Conservation (phyloP, 2,113 vertebrate genomes). For the Copsychus sechellarum region DNA sequence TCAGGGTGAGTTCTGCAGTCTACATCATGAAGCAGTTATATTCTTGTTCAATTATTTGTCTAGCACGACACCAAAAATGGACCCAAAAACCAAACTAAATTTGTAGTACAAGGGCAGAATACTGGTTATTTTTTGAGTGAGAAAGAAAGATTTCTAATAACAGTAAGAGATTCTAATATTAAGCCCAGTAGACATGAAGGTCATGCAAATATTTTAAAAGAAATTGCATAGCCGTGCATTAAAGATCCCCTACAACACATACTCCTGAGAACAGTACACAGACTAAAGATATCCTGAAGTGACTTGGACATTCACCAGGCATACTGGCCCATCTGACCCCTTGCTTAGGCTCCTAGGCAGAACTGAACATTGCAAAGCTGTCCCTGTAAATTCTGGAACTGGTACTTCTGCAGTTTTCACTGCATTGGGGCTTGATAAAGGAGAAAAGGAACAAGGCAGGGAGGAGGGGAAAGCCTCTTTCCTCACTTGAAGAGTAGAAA, state of each 20-base stretch:
- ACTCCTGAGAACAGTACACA: rapidly evolving
- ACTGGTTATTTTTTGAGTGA: background rate
- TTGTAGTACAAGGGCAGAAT: background rate
- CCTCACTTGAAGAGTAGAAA: background rate
- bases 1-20: background rate
- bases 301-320: rapidly evolving
- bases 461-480: background rate
- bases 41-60: background rate
- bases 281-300: background rate
- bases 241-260: background rate
- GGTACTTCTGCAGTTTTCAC: background rate
- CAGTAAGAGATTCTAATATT: background rate
- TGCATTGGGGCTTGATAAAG: background rate
- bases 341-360: background rate
- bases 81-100: background rate
- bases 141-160: background rate
- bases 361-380: background rate
- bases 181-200: background rate
- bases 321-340: background rate
- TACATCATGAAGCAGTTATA: background rate
- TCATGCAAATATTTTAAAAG: background rate
- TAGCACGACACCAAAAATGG: background rate
- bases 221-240: background rate
- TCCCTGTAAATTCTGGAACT: background rate
- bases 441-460: background rate